phyloP scores from a whole-genome alignment of 2,888 invertebrate species.

The Caenorhabditis japonica region DNA sequence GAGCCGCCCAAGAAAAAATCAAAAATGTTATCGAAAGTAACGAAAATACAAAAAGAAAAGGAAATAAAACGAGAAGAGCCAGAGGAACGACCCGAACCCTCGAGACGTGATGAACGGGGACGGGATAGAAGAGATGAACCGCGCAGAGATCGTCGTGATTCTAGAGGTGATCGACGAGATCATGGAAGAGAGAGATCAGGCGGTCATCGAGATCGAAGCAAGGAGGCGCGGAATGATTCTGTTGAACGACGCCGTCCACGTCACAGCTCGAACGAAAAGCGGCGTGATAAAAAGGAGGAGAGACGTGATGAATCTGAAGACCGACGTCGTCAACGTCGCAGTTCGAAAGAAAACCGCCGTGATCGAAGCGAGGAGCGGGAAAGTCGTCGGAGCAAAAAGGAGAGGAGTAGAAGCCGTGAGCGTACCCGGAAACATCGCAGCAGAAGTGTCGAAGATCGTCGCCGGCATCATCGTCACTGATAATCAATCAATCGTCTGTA shows the following conservation, averaged over 20 bases:
- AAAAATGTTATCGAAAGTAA: conserved; percentile 5
- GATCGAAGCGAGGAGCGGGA: not conserved
- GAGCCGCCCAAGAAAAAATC: conserved; percentile 56
- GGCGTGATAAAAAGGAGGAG: conserved; percentile 35
- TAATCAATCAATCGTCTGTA: not conserved
- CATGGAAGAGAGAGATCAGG: not conserved
- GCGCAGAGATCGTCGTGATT: conserved; percentile 12
- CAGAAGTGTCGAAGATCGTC: conserved; percentile 19
- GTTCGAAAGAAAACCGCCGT: not conserved
- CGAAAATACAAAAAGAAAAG: conserved; percentile 30
- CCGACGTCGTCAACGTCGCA: conserved; percentile 19
- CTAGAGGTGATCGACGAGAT: conserved; percentile 3
- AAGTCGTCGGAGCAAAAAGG: not conserved
- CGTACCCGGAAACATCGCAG: conserved; percentile 19
- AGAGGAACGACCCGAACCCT: conserved; percentile 8
- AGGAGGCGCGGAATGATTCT: conserved; percentile 1
- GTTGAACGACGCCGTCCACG: conserved; percentile 23
- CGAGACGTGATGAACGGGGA: conserved; percentile 18
- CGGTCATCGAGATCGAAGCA: conserved; percentile 13
- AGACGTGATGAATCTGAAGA: conserved; percentile 26
- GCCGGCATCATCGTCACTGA: conserved; percentile 27
- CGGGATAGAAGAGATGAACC: conserved; percentile 6
- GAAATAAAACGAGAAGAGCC: not conserved
- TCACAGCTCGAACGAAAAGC: conserved; percentile 14
- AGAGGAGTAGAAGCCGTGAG: not conserved